Conservation (phyloP, 2,888 invertebrate genomes). For the Lepidocyrtoides sp. region DNA sequence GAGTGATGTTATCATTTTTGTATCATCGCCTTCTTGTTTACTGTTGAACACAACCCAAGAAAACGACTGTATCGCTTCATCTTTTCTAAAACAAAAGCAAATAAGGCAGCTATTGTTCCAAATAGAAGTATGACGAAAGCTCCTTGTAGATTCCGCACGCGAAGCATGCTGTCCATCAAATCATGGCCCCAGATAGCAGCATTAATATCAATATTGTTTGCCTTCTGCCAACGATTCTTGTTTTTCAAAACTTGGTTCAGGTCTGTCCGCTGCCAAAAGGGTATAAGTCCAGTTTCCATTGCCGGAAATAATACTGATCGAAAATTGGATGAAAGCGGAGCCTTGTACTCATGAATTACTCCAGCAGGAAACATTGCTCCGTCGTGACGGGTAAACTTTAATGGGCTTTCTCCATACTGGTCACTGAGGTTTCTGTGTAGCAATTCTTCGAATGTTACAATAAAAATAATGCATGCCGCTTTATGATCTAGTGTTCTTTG, state of each 20-base stretch:
- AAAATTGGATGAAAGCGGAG: constrained; percentile 53
- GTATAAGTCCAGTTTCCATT: constrained; percentile 55
- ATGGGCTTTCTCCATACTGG: constrained; percentile 47
- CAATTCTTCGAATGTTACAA: constrained; percentile 48
- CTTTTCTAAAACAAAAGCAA: constrained; percentile 25
- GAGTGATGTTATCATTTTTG: too few relatives aligned
- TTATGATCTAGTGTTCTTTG: constrained; percentile 44
- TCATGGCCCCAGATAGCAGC: constrained; percentile 22
- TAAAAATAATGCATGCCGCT: constrained; percentile 63
- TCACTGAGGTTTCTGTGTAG: constrained; percentile 60
- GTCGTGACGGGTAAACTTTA: constrained; percentile 13
- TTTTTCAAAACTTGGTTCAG: not conserved
- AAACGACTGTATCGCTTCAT: too few relatives aligned
- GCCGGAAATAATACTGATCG: constrained; percentile 22
- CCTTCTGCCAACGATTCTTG: constrained; percentile 51
- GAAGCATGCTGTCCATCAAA: constrained; percentile 50
- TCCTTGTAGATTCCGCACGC: constrained; percentile 65
- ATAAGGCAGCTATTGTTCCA: constrained; percentile 35
- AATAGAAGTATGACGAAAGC: constrained; percentile 56
- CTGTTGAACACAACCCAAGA: too few relatives aligned
- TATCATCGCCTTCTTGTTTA: too few relatives aligned
- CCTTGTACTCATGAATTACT: constrained; percentile 32
- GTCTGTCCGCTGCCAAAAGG: constrained; percentile 46
- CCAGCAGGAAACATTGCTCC: constrained; percentile 64
- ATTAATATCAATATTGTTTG: constrained; percentile 35